phyloP scores from a whole-genome alignment of 2,888 invertebrate genomes.

The Ceraclea dissimilis region DNA sequence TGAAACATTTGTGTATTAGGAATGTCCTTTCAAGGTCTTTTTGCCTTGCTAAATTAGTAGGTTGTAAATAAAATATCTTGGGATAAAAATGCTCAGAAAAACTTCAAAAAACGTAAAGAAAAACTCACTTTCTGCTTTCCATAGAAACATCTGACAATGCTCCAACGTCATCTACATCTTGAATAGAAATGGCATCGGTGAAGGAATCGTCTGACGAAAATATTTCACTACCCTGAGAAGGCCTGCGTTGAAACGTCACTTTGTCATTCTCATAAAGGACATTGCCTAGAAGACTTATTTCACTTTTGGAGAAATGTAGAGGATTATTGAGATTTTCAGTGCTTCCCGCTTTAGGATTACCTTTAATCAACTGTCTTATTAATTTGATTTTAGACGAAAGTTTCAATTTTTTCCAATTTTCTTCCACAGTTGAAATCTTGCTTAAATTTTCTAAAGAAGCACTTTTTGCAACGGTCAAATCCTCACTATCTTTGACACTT shows the following conservation, averaged over 20 bases:
- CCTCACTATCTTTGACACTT: neutral
- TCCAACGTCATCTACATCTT: slow-evolving; percentile 10
- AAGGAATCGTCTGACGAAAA: slow-evolving; percentile 12
- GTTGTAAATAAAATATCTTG: too few species aligned
- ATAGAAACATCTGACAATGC: slow-evolving; percentile 8
- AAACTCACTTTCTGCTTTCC: slow-evolving; percentile 13
- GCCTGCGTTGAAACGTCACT: neutral
- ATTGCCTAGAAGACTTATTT: slow-evolving; percentile 17
- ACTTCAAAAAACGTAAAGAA: too few species aligned
- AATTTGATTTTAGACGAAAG: slow-evolving; percentile 16
- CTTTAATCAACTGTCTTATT: slow-evolving; percentile 15
- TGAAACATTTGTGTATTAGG: too few species aligned
- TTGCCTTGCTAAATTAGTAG: too few species aligned
- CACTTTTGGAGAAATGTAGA: slow-evolving; percentile 18
- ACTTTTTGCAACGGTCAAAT: slow-evolving; percentile 3
- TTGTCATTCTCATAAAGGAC: slow-evolving; percentile 9
- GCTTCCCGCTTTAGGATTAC: neutral
- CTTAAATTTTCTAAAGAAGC: slow-evolving; percentile 15
- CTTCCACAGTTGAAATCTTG: neutral
- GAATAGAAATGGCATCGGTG: slow-evolving; percentile 2
- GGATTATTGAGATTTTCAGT: slow-evolving; percentile 1
- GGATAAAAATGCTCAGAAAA: too few species aligned
- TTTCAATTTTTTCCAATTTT: slow-evolving; percentile 12
- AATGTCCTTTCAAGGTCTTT: too few species aligned
- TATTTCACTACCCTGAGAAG: slow-evolving; percentile 3